phyloP scores from a whole-genome alignment of 2,797 vertebrate species.

The Galago senegalensis region DNA sequence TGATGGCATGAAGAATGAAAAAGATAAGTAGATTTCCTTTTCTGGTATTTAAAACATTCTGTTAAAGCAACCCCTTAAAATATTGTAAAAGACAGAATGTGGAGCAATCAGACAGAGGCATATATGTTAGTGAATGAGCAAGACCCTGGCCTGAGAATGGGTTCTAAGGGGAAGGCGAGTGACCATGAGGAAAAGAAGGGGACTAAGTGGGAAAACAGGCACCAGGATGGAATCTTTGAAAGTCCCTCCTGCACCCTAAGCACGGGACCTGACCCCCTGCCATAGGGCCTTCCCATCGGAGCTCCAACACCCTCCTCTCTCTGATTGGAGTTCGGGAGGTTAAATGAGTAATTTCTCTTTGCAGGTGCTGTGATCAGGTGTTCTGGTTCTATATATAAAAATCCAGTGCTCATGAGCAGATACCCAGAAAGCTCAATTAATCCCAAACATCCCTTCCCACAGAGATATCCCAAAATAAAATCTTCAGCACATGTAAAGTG shows the following conservation, averaged over 20 bases:
- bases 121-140: not conserved
- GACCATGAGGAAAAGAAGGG: not conserved
- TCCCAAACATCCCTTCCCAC: constrained; percentile 82
- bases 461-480: constrained; percentile 85
- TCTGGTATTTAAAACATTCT: not conserved
- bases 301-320: not conserved
- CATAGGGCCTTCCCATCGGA: not conserved
- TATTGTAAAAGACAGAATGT: not conserved
- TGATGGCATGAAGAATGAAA: not conserved
- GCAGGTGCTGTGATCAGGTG: constrained; percentile 85
- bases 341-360: constrained; percentile 80
- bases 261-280: not conserved
- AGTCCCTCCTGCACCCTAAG: not conserved
- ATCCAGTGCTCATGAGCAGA: constrained; percentile 74
- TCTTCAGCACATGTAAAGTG: constrained; percentile 70
- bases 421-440: constrained; percentile 85
- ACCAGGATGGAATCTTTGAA: not conserved
- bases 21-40: not conserved
- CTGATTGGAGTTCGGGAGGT: constrained; percentile 70
- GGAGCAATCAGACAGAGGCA: not conserved
- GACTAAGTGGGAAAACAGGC: not conserved
- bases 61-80: not conserved
- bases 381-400: constrained; percentile 84
- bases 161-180: not conserved
- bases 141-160: not conserved